Evolutionary conservation across 2,797 vertebrate genomes (phyloP).

Genomic region (Hypotaenidia philippensis): DNA sequence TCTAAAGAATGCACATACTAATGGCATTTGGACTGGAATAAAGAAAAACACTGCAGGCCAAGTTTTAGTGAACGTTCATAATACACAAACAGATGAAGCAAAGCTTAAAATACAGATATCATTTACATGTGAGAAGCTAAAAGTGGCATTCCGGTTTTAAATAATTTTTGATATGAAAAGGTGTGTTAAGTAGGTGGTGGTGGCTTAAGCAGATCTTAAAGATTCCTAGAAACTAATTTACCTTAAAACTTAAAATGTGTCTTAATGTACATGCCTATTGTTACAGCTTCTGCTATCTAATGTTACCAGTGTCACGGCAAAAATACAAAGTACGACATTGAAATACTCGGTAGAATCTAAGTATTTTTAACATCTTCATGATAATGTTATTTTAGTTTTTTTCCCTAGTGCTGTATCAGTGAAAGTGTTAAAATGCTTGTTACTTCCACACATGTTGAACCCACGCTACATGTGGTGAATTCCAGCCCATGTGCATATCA

Average conservation of each 20-base stretch:
- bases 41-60: background rate
- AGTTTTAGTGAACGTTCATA: background rate
- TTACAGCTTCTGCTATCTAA: background rate
- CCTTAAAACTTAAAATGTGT: background rate
- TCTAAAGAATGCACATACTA: background rate
- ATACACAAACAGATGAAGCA: background rate
- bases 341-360: background rate
- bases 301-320: background rate
- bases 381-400: background rate
- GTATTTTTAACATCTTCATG: background rate
- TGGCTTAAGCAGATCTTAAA: background rate
- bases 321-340: background rate
- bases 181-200: background rate
- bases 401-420: background rate
- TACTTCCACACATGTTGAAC: background rate
- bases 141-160: background rate
- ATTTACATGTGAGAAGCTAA: background rate
- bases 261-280: background rate
- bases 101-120: background rate
- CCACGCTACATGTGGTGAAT: fast-evolving
- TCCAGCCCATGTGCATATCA: fast-evolving
- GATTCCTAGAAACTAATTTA: background rate
- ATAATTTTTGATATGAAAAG: background rate
- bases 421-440: background rate
- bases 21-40: background rate